Evolutionary conservation across 2,113 vertebrate species (phyloP).

Genomic region (Corydoras sp.): DNA sequence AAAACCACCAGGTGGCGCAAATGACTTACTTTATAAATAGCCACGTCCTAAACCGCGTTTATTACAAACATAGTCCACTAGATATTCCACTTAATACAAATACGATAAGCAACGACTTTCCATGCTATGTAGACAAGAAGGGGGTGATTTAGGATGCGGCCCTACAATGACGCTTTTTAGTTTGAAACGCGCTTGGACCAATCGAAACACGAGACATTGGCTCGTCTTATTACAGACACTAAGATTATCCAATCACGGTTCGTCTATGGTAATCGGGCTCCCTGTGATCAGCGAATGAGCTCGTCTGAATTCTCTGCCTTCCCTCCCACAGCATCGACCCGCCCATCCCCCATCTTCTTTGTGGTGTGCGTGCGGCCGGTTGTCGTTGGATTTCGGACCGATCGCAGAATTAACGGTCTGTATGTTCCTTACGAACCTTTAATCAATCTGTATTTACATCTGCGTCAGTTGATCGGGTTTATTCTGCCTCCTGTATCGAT

Average conservation of each 20-base stretch:
- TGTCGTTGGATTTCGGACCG: not conserved
- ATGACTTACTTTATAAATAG: not conserved
- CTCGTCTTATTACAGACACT: conserved; percentile 8
- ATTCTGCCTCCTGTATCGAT: too few species aligned
- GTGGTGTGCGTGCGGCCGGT: conserved; percentile 31
- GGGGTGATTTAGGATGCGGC: not conserved
- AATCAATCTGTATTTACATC: too few species aligned
- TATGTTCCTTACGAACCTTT: not conserved
- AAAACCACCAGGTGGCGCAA: too few species aligned
- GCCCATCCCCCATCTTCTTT: conserved; percentile 34
- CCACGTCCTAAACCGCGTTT: not conserved
- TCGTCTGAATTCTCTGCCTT: not conserved
- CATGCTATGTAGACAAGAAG: not conserved
- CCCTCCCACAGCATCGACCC: not conserved
- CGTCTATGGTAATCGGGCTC: too few species aligned
- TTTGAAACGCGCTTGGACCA: conserved; percentile 30
- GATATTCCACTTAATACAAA: not conserved
- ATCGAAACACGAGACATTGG: not conserved
- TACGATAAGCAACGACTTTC: not conserved
- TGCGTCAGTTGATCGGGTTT: too few species aligned
- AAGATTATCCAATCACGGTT: conserved; percentile 8
- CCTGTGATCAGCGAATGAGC: not conserved
- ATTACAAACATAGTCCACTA: not conserved
- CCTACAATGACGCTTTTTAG: not conserved
- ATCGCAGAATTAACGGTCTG: not conserved